A percentile compares a stretch with the other conserved stretches of the same genome.
Evolutionary conservation across 2,797 vertebrate species (phyloP).

Genomic region (Notolabrus celidotus): DNA sequence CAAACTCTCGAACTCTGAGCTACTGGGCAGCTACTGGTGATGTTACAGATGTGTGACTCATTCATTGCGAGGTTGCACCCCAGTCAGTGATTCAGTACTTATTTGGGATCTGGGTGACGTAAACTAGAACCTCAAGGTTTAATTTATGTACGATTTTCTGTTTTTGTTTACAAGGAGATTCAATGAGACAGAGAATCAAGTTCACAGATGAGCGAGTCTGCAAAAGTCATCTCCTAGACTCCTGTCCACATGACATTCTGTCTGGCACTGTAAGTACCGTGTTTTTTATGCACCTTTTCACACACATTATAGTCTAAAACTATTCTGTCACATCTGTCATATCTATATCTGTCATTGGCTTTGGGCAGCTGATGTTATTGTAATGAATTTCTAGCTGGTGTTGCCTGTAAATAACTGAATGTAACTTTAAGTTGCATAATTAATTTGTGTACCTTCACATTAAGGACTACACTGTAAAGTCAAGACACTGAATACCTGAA

Average conservation of each 20-base stretch:
- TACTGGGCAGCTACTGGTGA: background rate
- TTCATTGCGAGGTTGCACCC: background rate
- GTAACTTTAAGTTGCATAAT: background rate
- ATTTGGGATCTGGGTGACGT: too few species aligned
- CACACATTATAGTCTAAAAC: background rate
- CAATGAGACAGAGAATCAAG: conserved; percentile 97
- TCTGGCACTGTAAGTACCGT: conserved; percentile 94
- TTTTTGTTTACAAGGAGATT: conserved; percentile 88
- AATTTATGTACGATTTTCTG: conserved; percentile 1
- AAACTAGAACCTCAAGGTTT: background rate
- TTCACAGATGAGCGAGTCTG: conserved; percentile 98
- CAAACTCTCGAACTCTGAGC: background rate
- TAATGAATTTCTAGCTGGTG: background rate
- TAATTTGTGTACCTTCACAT: background rate
- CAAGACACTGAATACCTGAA: background rate
- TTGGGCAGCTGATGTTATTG: background rate
- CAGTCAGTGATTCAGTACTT: too few species aligned
- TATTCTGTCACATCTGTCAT: background rate
- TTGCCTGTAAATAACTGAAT: background rate
- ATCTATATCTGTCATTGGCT: conserved; percentile 1
- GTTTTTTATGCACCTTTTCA: background rate
- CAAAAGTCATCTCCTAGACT: conserved; percentile 99
- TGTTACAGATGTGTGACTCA: conserved; percentile 13
- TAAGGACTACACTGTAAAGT: background rate
- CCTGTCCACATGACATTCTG: conserved; percentile 98